These are phyloP conservation scores for Origma solitaria DNA, from an alignment of 2,113 vertebrate species.

Conservation along the genomic window DNA sequence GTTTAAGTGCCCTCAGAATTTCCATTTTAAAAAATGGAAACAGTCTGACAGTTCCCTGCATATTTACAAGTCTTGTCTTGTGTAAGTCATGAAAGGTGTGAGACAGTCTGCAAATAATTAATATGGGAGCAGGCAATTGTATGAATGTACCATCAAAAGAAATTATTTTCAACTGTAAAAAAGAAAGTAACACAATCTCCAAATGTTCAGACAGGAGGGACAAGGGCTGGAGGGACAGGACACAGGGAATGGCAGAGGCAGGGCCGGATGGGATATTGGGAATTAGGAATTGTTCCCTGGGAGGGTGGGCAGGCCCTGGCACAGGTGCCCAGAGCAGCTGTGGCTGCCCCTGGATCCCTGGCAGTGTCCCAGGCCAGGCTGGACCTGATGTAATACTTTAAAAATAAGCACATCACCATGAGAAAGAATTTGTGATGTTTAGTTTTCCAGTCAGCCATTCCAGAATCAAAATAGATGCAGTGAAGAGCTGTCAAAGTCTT, in stretches of 20 bases:
- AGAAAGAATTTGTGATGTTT: neutral
- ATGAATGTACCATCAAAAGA: neutral
- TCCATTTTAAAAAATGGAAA: neutral
- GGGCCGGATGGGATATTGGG: fast-evolving
- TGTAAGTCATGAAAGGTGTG: neutral
- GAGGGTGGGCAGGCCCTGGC: neutral
- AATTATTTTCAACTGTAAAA: neutral
- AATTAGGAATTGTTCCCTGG: neutral
- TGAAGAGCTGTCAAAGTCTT: neutral
- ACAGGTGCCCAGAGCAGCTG: neutral
- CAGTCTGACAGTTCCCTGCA: neutral
- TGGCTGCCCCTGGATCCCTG: neutral
- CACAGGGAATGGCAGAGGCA: neutral
- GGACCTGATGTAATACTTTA: neutral
- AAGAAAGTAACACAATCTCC: neutral
- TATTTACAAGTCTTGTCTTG: neutral
- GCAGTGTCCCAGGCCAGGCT: neutral
- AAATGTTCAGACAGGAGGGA: neutral
- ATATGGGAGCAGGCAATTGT: neutral
- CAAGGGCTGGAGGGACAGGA: neutral
- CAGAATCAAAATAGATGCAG: neutral
- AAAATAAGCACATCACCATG: neutral
- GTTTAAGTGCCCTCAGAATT: neutral
- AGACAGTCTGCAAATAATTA: constrained; percentile 14
- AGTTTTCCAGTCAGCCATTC: neutral